phyloP scores from a whole-genome alignment of 2,888 invertebrate species.

The Diarsia rubi region DNA sequence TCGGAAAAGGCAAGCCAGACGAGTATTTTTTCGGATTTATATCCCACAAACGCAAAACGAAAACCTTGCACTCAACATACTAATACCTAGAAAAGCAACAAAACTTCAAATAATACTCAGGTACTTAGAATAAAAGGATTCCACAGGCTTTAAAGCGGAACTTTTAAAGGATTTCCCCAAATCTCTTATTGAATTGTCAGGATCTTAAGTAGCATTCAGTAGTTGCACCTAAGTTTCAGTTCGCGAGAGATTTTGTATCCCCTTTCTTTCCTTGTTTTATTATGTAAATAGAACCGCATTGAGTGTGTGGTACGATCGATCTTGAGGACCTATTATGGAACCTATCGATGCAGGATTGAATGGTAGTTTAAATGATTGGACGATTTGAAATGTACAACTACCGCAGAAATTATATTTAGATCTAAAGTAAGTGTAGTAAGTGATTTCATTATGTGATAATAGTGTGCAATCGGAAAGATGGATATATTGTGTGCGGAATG shows the following conservation, averaged over 20 bases:
- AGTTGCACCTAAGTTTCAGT: slow-evolving; percentile 60
- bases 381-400: neutral
- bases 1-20: no score
- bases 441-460: neutral
- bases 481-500: no score
- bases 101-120: slow-evolving; percentile 20
- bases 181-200: slow-evolving; percentile 65
- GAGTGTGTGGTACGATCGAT: slow-evolving; percentile 66
- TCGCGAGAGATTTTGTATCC: slow-evolving; percentile 62
- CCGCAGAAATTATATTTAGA: neutral
- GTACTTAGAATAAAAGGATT: slow-evolving; percentile 46
- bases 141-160: slow-evolving; percentile 28
- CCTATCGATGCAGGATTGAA: neutral
- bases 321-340: slow-evolving; percentile 61
- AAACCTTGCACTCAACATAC: neutral
- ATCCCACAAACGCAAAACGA: neutral
- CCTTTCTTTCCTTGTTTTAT: slow-evolving; percentile 71
- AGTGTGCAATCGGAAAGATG: neutral
- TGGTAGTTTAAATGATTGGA: neutral
- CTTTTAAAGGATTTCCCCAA: slow-evolving; percentile 66
- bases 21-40: no score
- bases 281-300: slow-evolving; percentile 73
- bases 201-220: slow-evolving; percentile 60
- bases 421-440: no score
- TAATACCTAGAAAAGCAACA: slow-evolving; percentile 6